phyloP scores from a whole-genome alignment of 2,888 invertebrate species.

The Ornithoptera priamus region DNA sequence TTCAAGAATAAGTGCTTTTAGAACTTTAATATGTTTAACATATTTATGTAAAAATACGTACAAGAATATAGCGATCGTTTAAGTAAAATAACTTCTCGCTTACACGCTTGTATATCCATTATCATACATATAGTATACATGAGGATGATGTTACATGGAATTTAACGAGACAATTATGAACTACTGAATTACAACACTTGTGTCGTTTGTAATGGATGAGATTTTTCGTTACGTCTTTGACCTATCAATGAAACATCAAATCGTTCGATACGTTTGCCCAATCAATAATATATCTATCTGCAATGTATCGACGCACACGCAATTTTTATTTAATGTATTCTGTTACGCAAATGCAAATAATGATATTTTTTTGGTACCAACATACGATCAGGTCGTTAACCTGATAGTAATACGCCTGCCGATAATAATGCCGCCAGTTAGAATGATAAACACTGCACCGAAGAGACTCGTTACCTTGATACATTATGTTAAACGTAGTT shows the following conservation, averaged over 20 bases:
- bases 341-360: conserved; percentile 1
- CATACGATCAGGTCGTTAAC: not conserved
- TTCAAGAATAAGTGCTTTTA: not conserved
- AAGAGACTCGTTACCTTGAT: too few species aligned
- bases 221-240: conserved; percentile 53
- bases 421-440: too few species aligned
- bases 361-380: not conserved
- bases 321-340: conserved; percentile 2
- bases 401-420: too few species aligned
- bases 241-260: conserved; percentile 51
- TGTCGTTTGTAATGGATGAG: conserved; percentile 46
- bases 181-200: conserved; percentile 22
- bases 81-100: not conserved
- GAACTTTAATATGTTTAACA: not conserved
- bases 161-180: conserved; percentile 14
- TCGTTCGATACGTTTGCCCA: conserved; percentile 44
- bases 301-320: conserved; percentile 3
- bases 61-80: not conserved
- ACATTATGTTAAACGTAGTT: too few species aligned
- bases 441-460: too few species aligned
- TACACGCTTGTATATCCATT: not conserved
- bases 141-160: conserved; percentile 15
- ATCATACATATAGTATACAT: not conserved
- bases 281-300: conserved; percentile 29
- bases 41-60: not conserved